These are phyloP conservation scores for Columba livia DNA, from an alignment of 2,113 vertebrate genomes.

Conservation along the genomic window DNA sequence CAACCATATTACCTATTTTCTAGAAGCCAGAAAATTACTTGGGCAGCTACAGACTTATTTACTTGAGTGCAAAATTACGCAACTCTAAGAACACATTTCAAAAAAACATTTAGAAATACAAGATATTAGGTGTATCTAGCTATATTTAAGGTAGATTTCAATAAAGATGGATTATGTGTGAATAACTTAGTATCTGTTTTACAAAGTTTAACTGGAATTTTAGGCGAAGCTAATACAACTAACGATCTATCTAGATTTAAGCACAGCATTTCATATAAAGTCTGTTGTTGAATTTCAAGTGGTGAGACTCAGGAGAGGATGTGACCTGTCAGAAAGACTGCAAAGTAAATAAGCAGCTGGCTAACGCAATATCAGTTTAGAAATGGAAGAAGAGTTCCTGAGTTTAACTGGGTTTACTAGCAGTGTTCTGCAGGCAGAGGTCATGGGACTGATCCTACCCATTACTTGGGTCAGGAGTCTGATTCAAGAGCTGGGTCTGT, in stretches of 20 bases:
- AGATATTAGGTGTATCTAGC: background rate
- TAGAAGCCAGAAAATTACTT: background rate
- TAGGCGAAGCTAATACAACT: background rate
- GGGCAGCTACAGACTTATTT: background rate
- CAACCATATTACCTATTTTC: background rate
- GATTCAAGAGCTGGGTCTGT: background rate
- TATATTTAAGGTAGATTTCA: background rate
- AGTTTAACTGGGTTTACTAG: background rate
- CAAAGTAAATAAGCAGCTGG: background rate
- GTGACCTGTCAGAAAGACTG: background rate
- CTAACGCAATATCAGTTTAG: background rate
- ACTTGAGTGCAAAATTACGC: background rate
- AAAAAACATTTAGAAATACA: background rate
- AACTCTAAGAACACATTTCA: background rate
- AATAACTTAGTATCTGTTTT: background rate
- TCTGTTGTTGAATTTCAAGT: background rate
- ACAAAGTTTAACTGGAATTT: background rate
- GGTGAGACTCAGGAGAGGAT: background rate
- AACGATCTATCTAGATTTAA: background rate
- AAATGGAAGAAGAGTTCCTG: background rate
- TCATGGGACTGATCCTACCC: background rate
- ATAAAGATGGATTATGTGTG: background rate
- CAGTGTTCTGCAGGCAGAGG: background rate
- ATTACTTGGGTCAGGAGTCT: background rate
- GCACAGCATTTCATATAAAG: background rate